Percentiles rank a stretch among this genome's conserved stretches.
Evolutionary conservation across 2,113 vertebrate species (phyloP).

Genomic region (Peucedramus taeniatus): DNA sequence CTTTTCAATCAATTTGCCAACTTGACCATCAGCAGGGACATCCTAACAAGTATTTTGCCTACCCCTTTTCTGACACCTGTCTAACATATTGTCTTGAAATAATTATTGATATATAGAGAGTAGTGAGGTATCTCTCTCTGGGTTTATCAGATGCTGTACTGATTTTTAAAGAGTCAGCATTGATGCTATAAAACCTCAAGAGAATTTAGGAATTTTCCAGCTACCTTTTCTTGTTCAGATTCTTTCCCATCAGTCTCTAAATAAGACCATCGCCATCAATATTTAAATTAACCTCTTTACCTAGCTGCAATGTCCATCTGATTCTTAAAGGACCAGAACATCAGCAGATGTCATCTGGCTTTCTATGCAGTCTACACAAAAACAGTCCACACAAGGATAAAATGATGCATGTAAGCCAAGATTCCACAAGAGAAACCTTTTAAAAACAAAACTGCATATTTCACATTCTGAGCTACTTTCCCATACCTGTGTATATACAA

Average conservation of each 20-base stretch:
- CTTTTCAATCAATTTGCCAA: not conserved
- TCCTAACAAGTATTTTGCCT: not conserved
- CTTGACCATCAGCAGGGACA: not conserved
- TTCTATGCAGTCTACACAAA: not conserved
- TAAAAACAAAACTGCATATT: not conserved
- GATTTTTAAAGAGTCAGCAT: constrained; percentile 14
- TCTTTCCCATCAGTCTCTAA: not conserved
- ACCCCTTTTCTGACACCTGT: not conserved
- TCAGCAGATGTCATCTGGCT: not conserved
- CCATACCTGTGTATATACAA: not conserved
- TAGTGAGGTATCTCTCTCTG: not conserved
- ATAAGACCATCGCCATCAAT: not conserved
- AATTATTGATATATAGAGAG: not conserved
- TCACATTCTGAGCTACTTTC: not conserved
- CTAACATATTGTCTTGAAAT: not conserved
- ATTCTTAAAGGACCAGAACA: not conserved
- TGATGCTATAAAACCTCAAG: constrained; percentile 17
- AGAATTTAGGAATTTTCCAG: constrained; percentile 10
- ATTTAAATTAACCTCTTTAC: constrained; percentile 8
- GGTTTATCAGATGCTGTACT: not conserved
- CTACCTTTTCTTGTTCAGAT: not conserved
- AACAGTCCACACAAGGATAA: not conserved
- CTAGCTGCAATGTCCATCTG: not conserved
- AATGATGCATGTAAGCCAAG: not conserved
- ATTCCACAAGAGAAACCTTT: not conserved